phyloP scores from a whole-genome alignment of 2,797 vertebrate species.

The Alcedo atthis region DNA sequence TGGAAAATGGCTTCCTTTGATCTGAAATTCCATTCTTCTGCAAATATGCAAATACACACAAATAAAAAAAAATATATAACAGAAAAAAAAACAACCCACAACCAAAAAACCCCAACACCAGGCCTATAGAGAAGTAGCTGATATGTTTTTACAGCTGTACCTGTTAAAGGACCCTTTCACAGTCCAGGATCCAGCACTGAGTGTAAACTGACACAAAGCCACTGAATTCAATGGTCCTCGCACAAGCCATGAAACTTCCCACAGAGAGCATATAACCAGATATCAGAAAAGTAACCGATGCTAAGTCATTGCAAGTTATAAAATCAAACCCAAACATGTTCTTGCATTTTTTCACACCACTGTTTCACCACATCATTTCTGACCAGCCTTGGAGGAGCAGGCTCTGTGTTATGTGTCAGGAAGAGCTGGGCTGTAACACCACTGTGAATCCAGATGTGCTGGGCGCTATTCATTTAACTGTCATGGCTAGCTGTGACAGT shows the following conservation, averaged over 20 bases:
- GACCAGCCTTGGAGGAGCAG: not conserved
- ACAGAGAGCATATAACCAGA: not conserved
- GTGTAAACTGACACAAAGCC: not conserved
- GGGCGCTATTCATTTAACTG: not conserved
- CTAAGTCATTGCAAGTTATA: not conserved
- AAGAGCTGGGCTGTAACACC: not conserved
- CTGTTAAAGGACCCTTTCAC: not conserved
- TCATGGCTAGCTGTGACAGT: not conserved
- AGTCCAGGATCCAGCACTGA: not conserved
- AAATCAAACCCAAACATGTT: not conserved
- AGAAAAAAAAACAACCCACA: not conserved
- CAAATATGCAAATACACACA: not conserved
- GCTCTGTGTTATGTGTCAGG: not conserved
- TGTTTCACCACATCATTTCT: not conserved
- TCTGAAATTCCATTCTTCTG: not conserved
- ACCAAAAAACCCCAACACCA: not conserved
- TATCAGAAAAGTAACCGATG: not conserved
- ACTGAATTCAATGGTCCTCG: not conserved
- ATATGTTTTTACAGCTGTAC: constrained; percentile 35
- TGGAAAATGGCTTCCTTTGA: constrained; percentile 2
- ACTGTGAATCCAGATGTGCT: not conserved
- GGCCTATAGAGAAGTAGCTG: not conserved
- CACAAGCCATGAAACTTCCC: not conserved
- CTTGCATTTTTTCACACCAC: not conserved
- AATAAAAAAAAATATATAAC: too few species aligned